These are phyloP conservation scores for silkworm (Bombyx mori) DNA, from an alignment of 1,140 invertebrate genomes.

Conservation along the genomic window ASM3026992v2 NC_085119.1:4932001-4932500, in stretches of 20 bases:
- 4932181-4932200: too few relatives aligned
- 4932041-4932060: slow-evolving; percentile 20
- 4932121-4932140: background rate
- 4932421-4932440: slow-evolving; percentile 59
- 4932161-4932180: slow-evolving; percentile 4
- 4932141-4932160: slow-evolving; percentile 42
- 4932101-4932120: too few relatives aligned
- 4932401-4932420: slow-evolving; percentile 55
- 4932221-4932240: background rate
- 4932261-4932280: slow-evolving; percentile 53
- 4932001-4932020: slow-evolving; percentile 11
- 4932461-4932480: too few relatives aligned
- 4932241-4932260: slow-evolving; percentile 52
- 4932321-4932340: slow-evolving; percentile 54
- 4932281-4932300: slow-evolving; percentile 44
- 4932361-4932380: slow-evolving; percentile 58
- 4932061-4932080: slow-evolving; percentile 25
- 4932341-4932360: slow-evolving; percentile 52
- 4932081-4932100: slow-evolving; percentile 22
- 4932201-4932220: too few relatives aligned
- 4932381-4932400: slow-evolving; percentile 50
- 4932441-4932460: slow-evolving; percentile 38
- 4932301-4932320: slow-evolving; percentile 46
- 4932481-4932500: too few relatives aligned
- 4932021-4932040: slow-evolving; percentile 11